phyloP scores from a whole-genome alignment of 2,888 invertebrate genomes.

The Chalcis sispes region DNA sequence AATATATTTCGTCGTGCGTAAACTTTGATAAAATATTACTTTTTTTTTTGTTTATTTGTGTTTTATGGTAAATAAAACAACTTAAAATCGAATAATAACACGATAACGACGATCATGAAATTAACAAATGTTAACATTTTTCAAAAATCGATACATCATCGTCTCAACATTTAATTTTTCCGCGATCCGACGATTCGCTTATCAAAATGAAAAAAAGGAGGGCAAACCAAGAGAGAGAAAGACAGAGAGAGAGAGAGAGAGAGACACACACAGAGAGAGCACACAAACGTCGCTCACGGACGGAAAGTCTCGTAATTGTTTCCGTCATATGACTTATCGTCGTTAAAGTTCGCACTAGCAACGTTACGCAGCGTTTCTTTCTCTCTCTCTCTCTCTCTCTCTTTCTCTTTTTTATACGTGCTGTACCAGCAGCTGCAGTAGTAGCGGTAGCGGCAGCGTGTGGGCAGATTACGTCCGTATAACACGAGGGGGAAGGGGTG shows the following conservation, averaged over 20 bases:
- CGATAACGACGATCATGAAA: too few species aligned
- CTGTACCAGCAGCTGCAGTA: neutral
- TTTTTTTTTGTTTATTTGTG: too few species aligned
- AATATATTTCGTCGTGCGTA: too few species aligned
- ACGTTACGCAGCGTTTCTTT: neutral
- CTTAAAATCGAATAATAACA: too few species aligned
- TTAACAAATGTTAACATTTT: too few species aligned
- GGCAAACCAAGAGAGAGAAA: neutral
- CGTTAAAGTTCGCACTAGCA: conserved; percentile 57
- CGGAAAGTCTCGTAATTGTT: conserved; percentile 54
- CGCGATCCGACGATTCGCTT: too few species aligned
- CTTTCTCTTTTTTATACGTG: neutral
- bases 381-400: neutral
- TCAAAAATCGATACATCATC: too few species aligned
- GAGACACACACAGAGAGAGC: neutral
- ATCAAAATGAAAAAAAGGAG: neutral
- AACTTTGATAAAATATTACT: too few species aligned
- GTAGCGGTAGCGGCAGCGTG: conserved; percentile 33
- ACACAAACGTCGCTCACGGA: neutral
- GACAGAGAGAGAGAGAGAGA: neutral
- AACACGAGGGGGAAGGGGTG: conserved; percentile 58
- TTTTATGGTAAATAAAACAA: too few species aligned
- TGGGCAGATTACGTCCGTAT: conserved; percentile 58
- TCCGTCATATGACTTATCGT: conserved; percentile 57
- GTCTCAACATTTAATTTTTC: too few species aligned